Evolutionary conservation across 2,797 vertebrate species (phyloP), one percentile per base, ranked within the genome.

Genomic region (Merluccius polli): DNA sequence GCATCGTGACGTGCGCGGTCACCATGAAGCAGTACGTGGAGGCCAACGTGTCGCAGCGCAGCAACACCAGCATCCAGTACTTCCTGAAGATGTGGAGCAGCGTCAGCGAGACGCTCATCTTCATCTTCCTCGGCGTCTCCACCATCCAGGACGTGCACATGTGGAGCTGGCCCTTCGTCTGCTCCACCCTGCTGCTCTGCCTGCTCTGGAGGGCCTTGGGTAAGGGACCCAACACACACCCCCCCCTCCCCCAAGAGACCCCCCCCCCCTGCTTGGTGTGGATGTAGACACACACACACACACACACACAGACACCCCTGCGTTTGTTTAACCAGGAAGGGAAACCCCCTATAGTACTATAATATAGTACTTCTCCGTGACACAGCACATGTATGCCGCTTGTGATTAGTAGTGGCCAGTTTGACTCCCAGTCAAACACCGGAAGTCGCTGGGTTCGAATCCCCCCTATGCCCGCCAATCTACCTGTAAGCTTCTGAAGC

Each of bases 11-110:
- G 32, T 96, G 93, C 72, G 94, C 94, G 1, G 93, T 95, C 86
- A 95, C 92, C 77, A 95, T 96, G 95, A 95, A 96, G 82, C 92
- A 92, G 76, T 95, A 95, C 0, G 93, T 96, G 84, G 94, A 96
- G 86, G 93, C 92, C 21, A 95, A 95, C 75, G 93, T 97, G 87
- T 97, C 96, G 0, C 95, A 97, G 89, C 96, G 95, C 81, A 96
- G 96, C 79, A 96, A 97, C 88, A 97, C 95, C 72, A 97, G 95
- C 91, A 97, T 97, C 91, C 96, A 97, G 75, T 98, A 97, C 80
- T 98, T 97, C 89, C 92, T 97, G 81, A 97, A 97, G 93, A 97
- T 97, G 96, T 97, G 95, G 95, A 97, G 96, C 92, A 97, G 96
- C 0, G 95, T 98, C 82, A 97, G 96, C 0, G 96, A 98, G 86